phyloP scores from a whole-genome alignment of 2,797 vertebrate species.

The Chloroceryle inda region DNA sequence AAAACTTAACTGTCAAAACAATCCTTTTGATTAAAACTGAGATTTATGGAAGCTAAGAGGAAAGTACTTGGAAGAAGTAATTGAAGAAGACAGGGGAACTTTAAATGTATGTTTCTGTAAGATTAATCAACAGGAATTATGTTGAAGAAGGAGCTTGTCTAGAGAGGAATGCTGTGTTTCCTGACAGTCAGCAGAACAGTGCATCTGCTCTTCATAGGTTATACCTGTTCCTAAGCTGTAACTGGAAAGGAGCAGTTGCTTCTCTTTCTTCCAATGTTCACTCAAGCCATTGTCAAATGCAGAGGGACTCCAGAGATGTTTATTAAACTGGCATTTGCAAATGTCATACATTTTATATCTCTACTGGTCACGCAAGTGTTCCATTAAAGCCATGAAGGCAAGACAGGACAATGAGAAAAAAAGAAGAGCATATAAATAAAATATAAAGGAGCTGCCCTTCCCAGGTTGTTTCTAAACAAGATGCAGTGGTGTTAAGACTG shows the following conservation, averaged over 20 bases:
- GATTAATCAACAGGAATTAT: background rate
- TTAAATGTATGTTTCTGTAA: background rate
- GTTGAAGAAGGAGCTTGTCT: background rate
- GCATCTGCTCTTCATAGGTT: background rate
- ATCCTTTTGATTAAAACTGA: background rate
- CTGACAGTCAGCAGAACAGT: background rate
- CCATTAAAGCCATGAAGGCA: background rate
- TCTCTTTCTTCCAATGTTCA: constrained; percentile 19
- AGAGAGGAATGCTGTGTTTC: background rate
- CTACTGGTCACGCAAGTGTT: background rate
- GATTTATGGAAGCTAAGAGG: background rate
- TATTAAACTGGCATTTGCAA: constrained; percentile 58
- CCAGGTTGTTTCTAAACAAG: background rate
- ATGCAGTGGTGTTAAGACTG: background rate
- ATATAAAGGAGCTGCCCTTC: background rate
- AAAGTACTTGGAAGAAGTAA: background rate
- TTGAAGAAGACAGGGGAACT: background rate
- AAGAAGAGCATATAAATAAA: background rate
- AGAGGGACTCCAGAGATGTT: background rate
- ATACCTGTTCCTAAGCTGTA: background rate
- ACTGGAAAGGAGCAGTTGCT: background rate
- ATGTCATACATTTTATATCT: constrained; percentile 42
- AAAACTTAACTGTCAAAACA: background rate
- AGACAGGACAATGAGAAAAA: background rate
- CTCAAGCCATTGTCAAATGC: background rate